Percentiles rank a stretch among this genome's conserved stretches.
These are phyloP conservation scores for Porites lobata DNA, from an alignment of 92 coral and sea anemone species.

Conservation along the genomic window DNA sequence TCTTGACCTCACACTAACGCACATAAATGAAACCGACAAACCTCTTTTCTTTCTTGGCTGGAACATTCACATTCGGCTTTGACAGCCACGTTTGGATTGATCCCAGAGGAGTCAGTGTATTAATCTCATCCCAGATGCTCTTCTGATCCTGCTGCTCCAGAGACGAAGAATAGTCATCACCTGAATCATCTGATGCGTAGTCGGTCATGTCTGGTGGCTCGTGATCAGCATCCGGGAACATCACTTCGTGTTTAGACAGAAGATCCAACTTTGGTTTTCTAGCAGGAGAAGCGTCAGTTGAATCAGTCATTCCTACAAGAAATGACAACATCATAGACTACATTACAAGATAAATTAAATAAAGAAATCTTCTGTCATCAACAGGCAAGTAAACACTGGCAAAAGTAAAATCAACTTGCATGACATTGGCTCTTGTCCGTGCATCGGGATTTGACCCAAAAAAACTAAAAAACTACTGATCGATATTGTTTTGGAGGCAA, in stretches of 20 bases:
- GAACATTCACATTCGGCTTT: conserved; percentile 19
- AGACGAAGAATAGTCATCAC: background rate
- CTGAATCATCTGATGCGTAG: conserved; percentile 1
- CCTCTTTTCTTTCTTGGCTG: conserved; percentile 15
- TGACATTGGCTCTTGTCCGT: too few relatives aligned
- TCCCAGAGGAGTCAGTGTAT: conserved; percentile 10
- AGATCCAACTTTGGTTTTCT: background rate
- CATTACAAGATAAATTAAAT: background rate
- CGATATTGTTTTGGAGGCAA: too few relatives aligned
- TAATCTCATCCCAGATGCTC: conserved; percentile 19
- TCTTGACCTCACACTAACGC: too few relatives aligned
- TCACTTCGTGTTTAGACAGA: conserved; percentile 12
- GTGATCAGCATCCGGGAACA: conserved; percentile 17
- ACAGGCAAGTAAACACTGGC: too few relatives aligned
- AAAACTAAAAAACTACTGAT: too few relatives aligned
- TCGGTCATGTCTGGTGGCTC: conserved; percentile 1
- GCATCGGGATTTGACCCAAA: too few relatives aligned
- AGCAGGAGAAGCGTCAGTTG: background rate
- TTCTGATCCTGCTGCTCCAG: background rate
- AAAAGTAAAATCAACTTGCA: too few relatives aligned
- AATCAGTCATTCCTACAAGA: background rate
- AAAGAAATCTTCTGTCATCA: background rate
- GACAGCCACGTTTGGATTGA: conserved; percentile 17
- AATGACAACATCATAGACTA: background rate
- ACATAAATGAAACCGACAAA: background rate